Conservation (phyloP, 1,140 invertebrate species). For the Nasonia vitripennis region DNA sequence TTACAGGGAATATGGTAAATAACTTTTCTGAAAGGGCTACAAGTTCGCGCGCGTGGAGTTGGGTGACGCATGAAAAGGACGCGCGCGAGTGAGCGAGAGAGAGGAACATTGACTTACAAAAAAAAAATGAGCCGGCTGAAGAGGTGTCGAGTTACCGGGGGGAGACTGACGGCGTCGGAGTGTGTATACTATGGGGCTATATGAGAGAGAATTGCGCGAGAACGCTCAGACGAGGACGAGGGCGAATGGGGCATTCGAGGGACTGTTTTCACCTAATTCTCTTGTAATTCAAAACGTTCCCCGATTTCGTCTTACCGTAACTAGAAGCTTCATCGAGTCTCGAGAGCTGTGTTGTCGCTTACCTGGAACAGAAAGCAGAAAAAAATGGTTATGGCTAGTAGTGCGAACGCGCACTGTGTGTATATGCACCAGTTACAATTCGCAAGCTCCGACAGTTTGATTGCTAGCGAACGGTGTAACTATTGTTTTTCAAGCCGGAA, state of each 20-base stretch:
- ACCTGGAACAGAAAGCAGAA: neutral
- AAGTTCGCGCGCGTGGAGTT: too few species aligned
- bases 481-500: too few species aligned
- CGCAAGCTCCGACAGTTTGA: too few species aligned
- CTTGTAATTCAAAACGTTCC: too few species aligned
- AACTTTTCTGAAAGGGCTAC: conserved; percentile 11
- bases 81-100: neutral
- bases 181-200: neutral
- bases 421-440: too few species aligned
- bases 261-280: neutral
- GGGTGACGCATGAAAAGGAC: conserved; percentile 18
- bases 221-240: neutral
- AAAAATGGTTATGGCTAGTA: neutral
- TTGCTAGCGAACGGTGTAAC: too few species aligned
- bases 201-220: neutral
- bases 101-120: conserved; percentile 21
- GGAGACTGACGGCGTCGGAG: neutral
- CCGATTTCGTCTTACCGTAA: neutral
- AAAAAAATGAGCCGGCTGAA: conserved; percentile 16
- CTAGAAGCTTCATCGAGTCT: neutral
- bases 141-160: neutral
- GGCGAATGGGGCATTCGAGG: too few species aligned
- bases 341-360: neutral
- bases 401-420: too few species aligned
- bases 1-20: conserved; percentile 46